Conservation (phyloP, 2,888 invertebrate genomes). For the Scaptomyza reducta region DNA sequence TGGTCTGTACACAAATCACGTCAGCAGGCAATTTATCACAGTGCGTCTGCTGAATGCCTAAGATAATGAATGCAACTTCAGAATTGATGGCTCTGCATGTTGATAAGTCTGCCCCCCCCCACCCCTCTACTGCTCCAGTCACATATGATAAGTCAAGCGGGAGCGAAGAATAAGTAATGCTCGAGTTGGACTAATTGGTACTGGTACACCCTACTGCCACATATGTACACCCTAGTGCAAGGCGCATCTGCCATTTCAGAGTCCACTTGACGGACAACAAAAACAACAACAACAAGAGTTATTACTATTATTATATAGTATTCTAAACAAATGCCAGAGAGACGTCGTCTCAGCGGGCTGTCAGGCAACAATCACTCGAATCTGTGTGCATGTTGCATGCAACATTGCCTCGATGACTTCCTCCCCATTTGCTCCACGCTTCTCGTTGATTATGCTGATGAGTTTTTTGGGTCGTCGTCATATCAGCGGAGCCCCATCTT, state of each 20-base stretch:
- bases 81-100: conserved; percentile 44
- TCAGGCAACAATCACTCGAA: conserved; percentile 65
- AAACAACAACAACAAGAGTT: conserved; percentile 30
- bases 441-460: conserved; percentile 75
- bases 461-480: conserved; percentile 61
- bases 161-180: conserved; percentile 6
- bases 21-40: conserved; percentile 70
- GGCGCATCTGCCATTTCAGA: conserved; percentile 30
- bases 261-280: conserved; percentile 63
- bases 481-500: conserved; percentile 67
- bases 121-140: not conserved
- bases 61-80: conserved; percentile 65
- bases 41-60: conserved; percentile 39
- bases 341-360: conserved; percentile 51
- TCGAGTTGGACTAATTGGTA: conserved; percentile 43
- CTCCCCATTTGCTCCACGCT: not conserved
- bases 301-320: conserved; percentile 22
- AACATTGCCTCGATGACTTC: conserved; percentile 47
- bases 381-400: conserved; percentile 75
- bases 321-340: conserved; percentile 16
- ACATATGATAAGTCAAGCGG: conserved; percentile 26
- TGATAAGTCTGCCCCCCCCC: too few relatives aligned
- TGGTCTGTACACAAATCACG: conserved; percentile 70
- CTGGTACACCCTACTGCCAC: conserved; percentile 3
- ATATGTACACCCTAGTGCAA: conserved; percentile 7